Evolutionary conservation across 2,888 invertebrate genomes (phyloP), one percentile per base, ranked within the genome.

Genomic region (Pelosia muscerda): DNA sequence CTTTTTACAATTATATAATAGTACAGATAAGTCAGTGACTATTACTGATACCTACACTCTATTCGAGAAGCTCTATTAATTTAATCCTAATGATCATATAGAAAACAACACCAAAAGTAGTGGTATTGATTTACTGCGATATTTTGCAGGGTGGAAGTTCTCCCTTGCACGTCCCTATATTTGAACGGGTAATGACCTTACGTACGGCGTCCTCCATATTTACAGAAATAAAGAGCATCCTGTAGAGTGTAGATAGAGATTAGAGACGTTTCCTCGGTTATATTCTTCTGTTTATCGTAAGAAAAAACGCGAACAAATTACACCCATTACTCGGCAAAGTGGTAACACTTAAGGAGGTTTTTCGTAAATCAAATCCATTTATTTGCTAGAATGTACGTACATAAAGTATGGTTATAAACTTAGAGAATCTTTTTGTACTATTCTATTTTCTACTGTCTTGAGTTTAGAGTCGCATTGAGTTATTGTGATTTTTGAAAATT

Each of bases 261-360:
- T 49, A 49, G 49, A 49, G n/a, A n/a, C 49, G n/a, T 9, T 49
- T 49, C 49, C n/a, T 49, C n/a, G 5, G 49, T n/a, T 49, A 19
- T 49, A 49, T 49, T 49, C 49, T 49, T 49, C n/a, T 19, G 49
- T 49, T 49, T 15, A 49, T n/a, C 49, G 49, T n/a, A 49, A 49
- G 49, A 49, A 49, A 49, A 49, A 49, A 49, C 9, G 9, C 49
- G 9, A 49, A 31, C 49, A 64, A 64, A 57, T 64, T 49, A 49
- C 49, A 49, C 19, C 49, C 49, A 49, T 49, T n/a, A n/a, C 19
- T 1, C n/a, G n/a, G 49, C 49, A 49, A 49, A 49, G 49, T 49
- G 49, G n/a, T 49, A 19, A 49, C n/a, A 49, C 49, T 49, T 49
- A 49, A 49, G 49, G n/a, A n/a, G 49, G 49, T 49, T 49, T 49